phyloP scores from a whole-genome alignment of 2,113 vertebrate species.

The Chionodraco myersi region DNA sequence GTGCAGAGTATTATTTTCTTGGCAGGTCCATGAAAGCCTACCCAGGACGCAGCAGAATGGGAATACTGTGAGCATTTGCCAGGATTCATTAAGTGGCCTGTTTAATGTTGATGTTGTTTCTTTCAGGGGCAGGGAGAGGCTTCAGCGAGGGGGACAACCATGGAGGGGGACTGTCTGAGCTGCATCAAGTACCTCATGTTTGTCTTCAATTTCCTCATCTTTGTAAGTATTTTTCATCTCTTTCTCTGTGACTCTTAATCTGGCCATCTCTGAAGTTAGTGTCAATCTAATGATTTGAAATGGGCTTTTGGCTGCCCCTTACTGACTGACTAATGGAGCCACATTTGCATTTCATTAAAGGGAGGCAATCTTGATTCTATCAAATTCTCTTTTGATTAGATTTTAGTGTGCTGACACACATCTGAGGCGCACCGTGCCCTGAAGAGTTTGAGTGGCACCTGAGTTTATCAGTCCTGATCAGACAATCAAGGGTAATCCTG shows the following conservation, averaged over 20 bases:
- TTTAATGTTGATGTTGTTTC: conserved; percentile 42
- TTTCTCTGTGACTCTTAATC: conserved; percentile 41
- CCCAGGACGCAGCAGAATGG: conserved; percentile 41
- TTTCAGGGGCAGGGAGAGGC: conserved; percentile 85
- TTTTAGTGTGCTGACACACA: conserved; percentile 76
- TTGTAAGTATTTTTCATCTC: conserved; percentile 87
- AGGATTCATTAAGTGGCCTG: conserved; percentile 39
- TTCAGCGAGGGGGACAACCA: conserved; percentile 82
- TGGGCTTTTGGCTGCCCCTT: conserved; percentile 48
- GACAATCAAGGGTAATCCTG: conserved; percentile 77
- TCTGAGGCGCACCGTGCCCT: conserved; percentile 66
- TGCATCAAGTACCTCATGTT: conserved; percentile 99
- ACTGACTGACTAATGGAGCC: conserved; percentile 64
- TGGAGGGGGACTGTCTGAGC: conserved; percentile 96
- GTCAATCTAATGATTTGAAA: conserved; percentile 64
- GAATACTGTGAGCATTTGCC: conserved; percentile 40
- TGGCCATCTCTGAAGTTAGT: conserved; percentile 55
- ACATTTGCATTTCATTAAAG: conserved; percentile 80
- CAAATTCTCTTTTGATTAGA: conserved; percentile 79
- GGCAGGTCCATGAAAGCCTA: conserved; percentile 55
- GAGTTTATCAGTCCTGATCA: conserved; percentile 78
- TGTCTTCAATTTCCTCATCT: conserved; percentile 97
- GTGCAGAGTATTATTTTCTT: conserved; percentile 44
- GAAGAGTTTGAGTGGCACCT: conserved; percentile 77
- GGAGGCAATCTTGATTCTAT: conserved; percentile 77